Evolutionary conservation across 2,797 vertebrate species (phyloP).

Genomic region (Geotrypetes seraphini): DNA sequence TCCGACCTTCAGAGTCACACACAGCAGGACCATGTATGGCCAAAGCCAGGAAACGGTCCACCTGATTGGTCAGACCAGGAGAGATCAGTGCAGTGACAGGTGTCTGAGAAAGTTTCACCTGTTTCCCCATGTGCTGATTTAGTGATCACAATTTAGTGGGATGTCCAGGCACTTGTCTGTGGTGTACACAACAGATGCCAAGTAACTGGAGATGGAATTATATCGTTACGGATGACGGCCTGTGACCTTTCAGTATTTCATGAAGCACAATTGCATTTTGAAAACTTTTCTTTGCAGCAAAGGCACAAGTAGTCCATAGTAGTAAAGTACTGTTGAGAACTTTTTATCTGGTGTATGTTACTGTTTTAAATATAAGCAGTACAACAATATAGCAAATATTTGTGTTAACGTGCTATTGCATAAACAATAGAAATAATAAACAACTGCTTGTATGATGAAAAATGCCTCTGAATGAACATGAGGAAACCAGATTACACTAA

Average conservation of each 20-base stretch:
- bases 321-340: no score
- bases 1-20: slow-evolving; percentile 32
- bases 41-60: slow-evolving; percentile 17
- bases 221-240: slow-evolving; percentile 21
- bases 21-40: slow-evolving; percentile 44
- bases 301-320: no score
- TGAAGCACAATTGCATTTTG: not conserved
- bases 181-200: slow-evolving; percentile 9
- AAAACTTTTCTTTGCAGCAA: not conserved
- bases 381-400: no score
- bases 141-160: slow-evolving; percentile 20
- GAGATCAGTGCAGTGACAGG: slow-evolving; percentile 12
- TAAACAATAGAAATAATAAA: no score
- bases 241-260: slow-evolving; percentile 30
- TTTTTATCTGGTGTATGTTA: no score
- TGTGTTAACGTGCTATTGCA: no score
- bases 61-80: slow-evolving; percentile 24
- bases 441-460: no score
- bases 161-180: slow-evolving; percentile 22
- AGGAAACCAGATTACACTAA: no score
- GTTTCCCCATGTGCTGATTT: slow-evolving; percentile 30
- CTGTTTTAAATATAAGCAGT: no score
- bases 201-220: slow-evolving; percentile 42
- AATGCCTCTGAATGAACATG: no score
- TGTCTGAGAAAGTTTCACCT: slow-evolving; percentile 28